Evolutionary conservation across 2,888 invertebrate genomes (phyloP).

Genomic region (Papilio protenor): DNA sequence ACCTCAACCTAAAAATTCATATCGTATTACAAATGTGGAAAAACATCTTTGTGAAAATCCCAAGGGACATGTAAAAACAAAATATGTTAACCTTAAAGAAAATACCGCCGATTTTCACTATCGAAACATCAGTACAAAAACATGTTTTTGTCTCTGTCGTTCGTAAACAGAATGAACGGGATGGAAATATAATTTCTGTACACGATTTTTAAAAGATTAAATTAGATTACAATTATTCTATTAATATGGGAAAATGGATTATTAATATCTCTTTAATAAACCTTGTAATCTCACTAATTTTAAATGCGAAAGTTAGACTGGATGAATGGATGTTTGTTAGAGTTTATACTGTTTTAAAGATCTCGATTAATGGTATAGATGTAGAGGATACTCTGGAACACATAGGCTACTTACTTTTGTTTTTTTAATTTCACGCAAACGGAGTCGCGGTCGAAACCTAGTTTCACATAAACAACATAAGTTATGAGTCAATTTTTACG

Average conservation of each 20-base stretch:
- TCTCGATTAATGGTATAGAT: too few species aligned
- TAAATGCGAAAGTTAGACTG: too few species aligned
- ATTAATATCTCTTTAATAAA: too few species aligned
- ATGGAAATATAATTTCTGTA: background rate
- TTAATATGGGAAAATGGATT: too few species aligned
- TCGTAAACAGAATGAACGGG: background rate
- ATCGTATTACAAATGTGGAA: slow-evolving; percentile 1
- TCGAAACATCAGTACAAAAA: background rate
- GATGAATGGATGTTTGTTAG: too few species aligned
- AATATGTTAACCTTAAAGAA: background rate
- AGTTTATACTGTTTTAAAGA: too few species aligned
- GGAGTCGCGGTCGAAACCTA: background rate
- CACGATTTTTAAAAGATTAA: background rate
- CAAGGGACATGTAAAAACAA: slow-evolving; percentile 17
- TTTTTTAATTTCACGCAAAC: background rate
- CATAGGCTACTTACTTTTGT: background rate
- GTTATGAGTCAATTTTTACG: slow-evolving; percentile 7
- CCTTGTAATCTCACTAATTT: too few species aligned
- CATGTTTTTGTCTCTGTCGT: background rate
- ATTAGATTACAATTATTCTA: too few species aligned
- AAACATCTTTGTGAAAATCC: slow-evolving; percentile 7
- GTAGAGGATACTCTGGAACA: background rate
- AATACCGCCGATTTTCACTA: background rate
- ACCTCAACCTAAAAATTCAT: background rate
- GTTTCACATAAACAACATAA: background rate